Evolutionary conservation across 2,797 vertebrate species (phyloP), one percentile per base, ranked within the genome.

Genomic region (Muscicapa striata): DNA sequence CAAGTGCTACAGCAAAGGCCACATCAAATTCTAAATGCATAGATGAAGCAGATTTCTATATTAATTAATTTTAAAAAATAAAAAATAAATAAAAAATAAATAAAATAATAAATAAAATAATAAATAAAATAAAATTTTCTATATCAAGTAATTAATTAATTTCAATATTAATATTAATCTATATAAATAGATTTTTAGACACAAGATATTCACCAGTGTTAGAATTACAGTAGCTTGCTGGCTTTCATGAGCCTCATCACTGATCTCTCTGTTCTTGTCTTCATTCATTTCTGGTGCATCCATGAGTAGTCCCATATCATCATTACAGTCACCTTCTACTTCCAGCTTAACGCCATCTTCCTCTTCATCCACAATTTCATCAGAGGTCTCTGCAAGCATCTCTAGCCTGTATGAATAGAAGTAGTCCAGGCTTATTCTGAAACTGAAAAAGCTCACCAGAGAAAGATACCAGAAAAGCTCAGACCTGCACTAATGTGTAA

Each of bases 141-240:
- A 36, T 36, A 36, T 34, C 34, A 34, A 34, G 9, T 36, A 36
- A 36, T 36, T 36, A 36, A 36, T 36, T 36, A 36, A 9, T 36
- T 36, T 36, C 36, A 9, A 36, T 36, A 36, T 36, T 36, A 36
- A 36, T 36, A 36, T 36, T 36, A 36, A 36, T 36, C 36, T 36
- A 36, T 36, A 36, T 36, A 36, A 36, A 63, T 0, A 63, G 34
- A 36, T n/a, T 57, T 49, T 30, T 30, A n/a, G 46, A 49, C 12
- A 13, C 9, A 64, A 78, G 76, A 72, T 77, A 91, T 13, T 97
- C 96, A 98, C 98, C 97, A 98, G 95, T 15, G 91, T 95, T 24
- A 96, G 96, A 15, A 55, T 23, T 43, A 78, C 52, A 13, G 91
- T 3, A 40, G 89, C 57, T n/a, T 64, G 90, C 63, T 91, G 95